A percentile compares a stretch with the other conserved stretches of the same genome.
phyloP scores from a whole-genome alignment of 2,113 vertebrate species.

The Brienomyrus longianalis region DNA sequence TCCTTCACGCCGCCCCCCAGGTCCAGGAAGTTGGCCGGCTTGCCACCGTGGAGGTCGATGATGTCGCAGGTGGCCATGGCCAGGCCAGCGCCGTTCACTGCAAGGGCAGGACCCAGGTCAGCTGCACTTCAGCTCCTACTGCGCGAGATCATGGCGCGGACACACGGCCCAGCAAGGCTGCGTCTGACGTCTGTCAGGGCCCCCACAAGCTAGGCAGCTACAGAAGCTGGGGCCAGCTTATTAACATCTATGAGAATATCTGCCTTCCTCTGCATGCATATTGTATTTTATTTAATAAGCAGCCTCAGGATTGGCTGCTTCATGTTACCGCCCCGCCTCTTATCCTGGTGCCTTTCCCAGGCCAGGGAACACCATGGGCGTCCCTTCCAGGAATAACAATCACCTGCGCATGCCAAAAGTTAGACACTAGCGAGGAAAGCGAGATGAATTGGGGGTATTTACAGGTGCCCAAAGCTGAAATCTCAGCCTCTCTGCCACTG shows the following conservation, averaged over 20 bases:
- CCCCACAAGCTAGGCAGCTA: not conserved
- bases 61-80: slow-evolving; percentile 99
- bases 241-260: not conserved
- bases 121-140: not conserved
- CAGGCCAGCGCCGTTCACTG: slow-evolving; percentile 94
- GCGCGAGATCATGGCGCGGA: not conserved
- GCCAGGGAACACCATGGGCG: too few species aligned
- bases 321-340: not conserved
- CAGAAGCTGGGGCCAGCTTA: not conserved
- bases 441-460: not conserved
- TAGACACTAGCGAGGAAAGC: not conserved
- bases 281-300: not conserved
- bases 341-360: not conserved
- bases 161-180: not conserved
- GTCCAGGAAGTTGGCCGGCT: slow-evolving; percentile 95
- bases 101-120: not conserved
- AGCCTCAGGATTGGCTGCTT: not conserved
- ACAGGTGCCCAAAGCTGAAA: not conserved
- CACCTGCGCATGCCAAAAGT: not conserved
- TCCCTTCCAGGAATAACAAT: not conserved
- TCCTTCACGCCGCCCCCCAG: slow-evolving; percentile 96
- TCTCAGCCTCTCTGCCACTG: slow-evolving; percentile 27
- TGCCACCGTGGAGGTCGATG: slow-evolving; percentile 90
- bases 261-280: not conserved
- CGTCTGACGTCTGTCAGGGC: not conserved